Evolutionary conservation across 2,888 invertebrate genomes (phyloP), one percentile per base, ranked within the genome.

Genomic region (Epinotia ramella): DNA sequence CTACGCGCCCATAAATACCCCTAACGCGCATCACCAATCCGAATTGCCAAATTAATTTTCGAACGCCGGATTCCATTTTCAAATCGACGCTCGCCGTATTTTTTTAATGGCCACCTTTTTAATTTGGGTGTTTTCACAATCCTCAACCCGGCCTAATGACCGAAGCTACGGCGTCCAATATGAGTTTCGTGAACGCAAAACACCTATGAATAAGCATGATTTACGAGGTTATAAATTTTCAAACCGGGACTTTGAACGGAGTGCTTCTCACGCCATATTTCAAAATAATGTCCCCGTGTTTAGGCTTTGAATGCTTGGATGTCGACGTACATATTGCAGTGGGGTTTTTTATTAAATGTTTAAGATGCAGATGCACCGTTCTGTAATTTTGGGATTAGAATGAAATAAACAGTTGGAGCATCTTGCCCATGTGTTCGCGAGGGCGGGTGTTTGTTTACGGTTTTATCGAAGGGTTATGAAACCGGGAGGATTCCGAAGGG

Each of bases 191-290:
- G 80, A 82, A 85, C 84, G 84, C 86, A 86, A 85, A 86, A 87
- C 84, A 85, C 85, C 83, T 86, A 86, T 87, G 87, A 87, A 87
- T 87, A 86, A 85, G 80, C 82, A 80, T 88, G 88, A 88, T 88
- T 87, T 88, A 88, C 82, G 83, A 79, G 76, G 84, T 77, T 85
- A 87, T 88, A 88, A 88, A 88, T 88, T 86, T 83, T 81, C 81
- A 82, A 82, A 81, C 81, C 81, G 82, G 80, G 83, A 80, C 81
- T 84, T 84, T 83, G 80, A 81, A 82, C 85, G 83, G 86, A 87
- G 86, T 85, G 87, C 81, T 85, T 81, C 86, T 84, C 84, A 78
- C 82, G 84, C 82, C 83, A 81, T 88, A 87, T 88, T 85, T 88
- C 87, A 88, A 83, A 83, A 84, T 88, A 87, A 88, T 87, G 87